These are phyloP conservation scores for Spodoptera frugiperda DNA, from an alignment of 1,140 invertebrate species.

Conservation along the genomic window DNA sequence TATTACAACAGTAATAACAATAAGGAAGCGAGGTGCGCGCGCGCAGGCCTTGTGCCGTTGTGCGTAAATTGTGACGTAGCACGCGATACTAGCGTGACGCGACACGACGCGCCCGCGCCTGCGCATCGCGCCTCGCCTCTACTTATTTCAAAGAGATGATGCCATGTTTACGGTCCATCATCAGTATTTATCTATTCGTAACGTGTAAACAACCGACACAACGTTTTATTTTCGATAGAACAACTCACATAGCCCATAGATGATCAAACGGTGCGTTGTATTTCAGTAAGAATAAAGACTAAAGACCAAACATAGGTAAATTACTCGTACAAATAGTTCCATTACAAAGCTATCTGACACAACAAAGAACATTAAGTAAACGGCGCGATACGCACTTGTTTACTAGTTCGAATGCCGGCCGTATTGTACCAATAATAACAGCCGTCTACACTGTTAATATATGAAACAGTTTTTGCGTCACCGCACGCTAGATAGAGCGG, in stretches of 20 bases:
- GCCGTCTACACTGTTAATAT: background rate
- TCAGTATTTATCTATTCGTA: constrained; percentile 21
- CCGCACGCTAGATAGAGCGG: constrained; percentile 28
- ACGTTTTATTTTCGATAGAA: no score
- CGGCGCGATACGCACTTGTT: constrained; percentile 33
- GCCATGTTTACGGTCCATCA: constrained; percentile 29
- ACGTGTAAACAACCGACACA: constrained; percentile 10
- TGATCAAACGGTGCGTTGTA: background rate
- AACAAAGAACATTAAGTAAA: constrained; percentile 32
- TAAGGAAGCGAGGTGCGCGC: constrained; percentile 72
- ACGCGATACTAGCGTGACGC: constrained; percentile 69
- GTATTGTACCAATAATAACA: constrained; percentile 43
- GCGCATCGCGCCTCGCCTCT: background rate
- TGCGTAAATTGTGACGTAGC: constrained; percentile 71
- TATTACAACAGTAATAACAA: constrained; percentile 55
- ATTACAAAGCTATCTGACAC: constrained; percentile 13
- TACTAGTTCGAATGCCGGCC: constrained; percentile 35
- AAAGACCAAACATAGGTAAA: no score
- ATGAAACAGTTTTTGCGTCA: constrained; percentile 47
- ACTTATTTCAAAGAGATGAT: constrained; percentile 36
- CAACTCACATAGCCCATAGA: no score
- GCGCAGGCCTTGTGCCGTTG: constrained; percentile 62
- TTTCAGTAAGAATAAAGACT: background rate
- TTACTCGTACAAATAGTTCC: background rate
- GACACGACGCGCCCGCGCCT: constrained; percentile 44